Evolutionary conservation across 2,888 invertebrate species (phyloP).

Genomic region (Linyphia triangularis): DNA sequence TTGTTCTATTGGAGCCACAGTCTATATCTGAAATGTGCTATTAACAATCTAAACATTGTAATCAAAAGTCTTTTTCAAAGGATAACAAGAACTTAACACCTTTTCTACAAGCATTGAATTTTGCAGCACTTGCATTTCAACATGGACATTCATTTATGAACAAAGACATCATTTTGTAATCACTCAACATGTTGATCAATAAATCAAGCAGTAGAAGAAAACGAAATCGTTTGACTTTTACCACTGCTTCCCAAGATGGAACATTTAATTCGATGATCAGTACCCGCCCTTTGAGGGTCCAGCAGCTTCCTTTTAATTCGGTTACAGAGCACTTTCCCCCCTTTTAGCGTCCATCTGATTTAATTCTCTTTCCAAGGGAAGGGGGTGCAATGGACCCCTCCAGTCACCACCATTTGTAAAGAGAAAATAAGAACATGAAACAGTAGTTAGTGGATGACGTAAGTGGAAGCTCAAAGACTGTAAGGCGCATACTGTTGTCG

Average conservation of each 20-base stretch:
- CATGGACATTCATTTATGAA: no score
- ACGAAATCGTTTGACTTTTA: slow-evolving; percentile 42
- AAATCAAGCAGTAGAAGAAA: slow-evolving; percentile 24
- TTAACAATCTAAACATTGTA: no score
- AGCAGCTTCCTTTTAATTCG: slow-evolving; percentile 41
- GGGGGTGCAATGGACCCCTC: not conserved
- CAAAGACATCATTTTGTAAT: no score
- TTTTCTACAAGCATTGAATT: no score
- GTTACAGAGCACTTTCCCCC: slow-evolving; percentile 25
- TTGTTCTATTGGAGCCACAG: no score
- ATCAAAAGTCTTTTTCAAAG: no score
- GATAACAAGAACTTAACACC: no score
- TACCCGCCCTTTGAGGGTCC: slow-evolving; percentile 23
- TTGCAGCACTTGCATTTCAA: no score
- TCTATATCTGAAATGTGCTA: no score
- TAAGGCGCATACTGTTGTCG: not conserved
- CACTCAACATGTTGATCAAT: slow-evolving; percentile 14
- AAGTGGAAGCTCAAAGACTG: slow-evolving; percentile 47
- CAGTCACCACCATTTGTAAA: slow-evolving; percentile 31
- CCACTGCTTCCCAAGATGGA: not conserved
- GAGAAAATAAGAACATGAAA: slow-evolving; percentile 66
- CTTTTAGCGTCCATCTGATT: slow-evolving; percentile 48
- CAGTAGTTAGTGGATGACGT: slow-evolving; percentile 48
- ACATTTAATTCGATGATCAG: slow-evolving; percentile 43
- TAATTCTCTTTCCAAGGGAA: slow-evolving; percentile 6